Percentiles rank a stretch among this genome's conserved stretches.
Conservation (phyloP, 1,140 invertebrate species). For the Drosophila quadrilineata region DNA sequence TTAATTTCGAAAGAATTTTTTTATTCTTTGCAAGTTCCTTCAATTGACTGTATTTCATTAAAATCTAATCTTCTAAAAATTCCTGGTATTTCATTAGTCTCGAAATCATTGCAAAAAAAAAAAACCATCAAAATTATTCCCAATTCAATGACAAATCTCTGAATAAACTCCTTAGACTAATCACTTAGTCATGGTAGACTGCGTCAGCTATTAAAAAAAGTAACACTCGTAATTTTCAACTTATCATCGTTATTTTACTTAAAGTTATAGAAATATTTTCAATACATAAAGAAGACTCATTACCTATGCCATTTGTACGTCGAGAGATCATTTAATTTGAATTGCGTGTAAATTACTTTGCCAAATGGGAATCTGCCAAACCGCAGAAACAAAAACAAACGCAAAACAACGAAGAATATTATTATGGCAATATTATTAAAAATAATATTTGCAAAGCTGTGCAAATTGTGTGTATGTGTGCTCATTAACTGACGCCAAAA, state of each 20-base stretch:
- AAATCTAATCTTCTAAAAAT: background rate
- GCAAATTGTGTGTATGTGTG: conserved; percentile 18
- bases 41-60: background rate
- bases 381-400: conserved; percentile 16
- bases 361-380: conserved; percentile 15
- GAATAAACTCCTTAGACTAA: background rate
- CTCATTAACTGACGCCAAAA: conserved; percentile 19
- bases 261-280: no score
- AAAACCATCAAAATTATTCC: background rate
- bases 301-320: conserved; percentile 4
- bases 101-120: background rate
- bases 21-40: background rate
- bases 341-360: conserved; percentile 39
- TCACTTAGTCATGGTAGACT: conserved; percentile 13
- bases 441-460: conserved; percentile 22
- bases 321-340: conserved; percentile 29
- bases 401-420: no score
- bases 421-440: no score
- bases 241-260: conserved; percentile 8
- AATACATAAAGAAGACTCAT: conserved; percentile 1
- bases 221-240: conserved; percentile 4
- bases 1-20: background rate
- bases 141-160: conserved; percentile 6
- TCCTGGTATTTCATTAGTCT: background rate
- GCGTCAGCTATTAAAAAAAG: conserved; percentile 16